Conservation (phyloP, 37 sponge, comb jelly and placozoan genomes). For the Beroe ovata region DNA sequence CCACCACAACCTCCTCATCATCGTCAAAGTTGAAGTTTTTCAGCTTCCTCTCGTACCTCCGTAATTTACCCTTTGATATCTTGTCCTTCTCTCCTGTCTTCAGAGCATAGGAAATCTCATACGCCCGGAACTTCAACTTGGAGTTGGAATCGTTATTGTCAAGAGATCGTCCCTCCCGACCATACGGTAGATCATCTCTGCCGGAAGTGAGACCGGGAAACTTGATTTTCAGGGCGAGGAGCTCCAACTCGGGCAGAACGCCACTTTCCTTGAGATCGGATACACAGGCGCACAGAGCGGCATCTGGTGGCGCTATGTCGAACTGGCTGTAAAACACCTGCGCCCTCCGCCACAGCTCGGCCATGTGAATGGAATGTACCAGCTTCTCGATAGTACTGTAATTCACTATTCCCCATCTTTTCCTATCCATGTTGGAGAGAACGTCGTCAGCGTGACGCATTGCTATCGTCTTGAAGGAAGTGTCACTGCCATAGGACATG, state of each 20-base stretch:
- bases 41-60: not conserved
- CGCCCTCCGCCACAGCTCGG: conserved; percentile 20
- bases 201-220: conserved; percentile 52
- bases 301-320: not conserved
- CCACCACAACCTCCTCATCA: conserved; percentile 18
- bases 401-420: not conserved
- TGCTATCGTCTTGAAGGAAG: conserved; percentile 11
- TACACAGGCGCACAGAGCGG: conserved; percentile 26
- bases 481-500: not conserved
- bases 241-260: conserved; percentile 9
- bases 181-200: conserved; percentile 1
- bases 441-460: conserved; percentile 46
- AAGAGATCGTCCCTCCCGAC: not conserved
- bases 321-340: not conserved
- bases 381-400: conserved; percentile 28
- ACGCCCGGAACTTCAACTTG: not conserved
- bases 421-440: conserved; percentile 24
- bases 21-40: conserved; percentile 1
- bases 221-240: conserved; percentile 62
- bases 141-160: not conserved
- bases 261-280: not conserved
- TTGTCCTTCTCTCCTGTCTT: not conserved
- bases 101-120: conserved; percentile 20
- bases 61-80: not conserved
- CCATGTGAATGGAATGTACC: conserved; percentile 40